Evolutionary conservation across 1,140 invertebrate species (phyloP), one percentile per base, ranked within the genome.

Genomic region (Ladona fulva): DNA sequence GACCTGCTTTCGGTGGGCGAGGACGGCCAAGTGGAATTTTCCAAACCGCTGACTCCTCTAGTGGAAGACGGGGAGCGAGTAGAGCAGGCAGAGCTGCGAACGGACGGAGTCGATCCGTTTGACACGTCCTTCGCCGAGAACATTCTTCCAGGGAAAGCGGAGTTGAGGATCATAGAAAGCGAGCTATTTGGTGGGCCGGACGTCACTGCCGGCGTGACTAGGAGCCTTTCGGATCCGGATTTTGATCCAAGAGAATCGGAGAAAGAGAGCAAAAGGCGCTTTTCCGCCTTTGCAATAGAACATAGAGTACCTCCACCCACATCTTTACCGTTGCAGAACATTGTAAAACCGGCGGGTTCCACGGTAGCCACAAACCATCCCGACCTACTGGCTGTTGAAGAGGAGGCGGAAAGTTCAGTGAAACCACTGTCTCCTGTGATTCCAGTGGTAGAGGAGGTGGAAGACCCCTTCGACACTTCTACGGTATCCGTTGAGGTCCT

Each of bases 41-140:
- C 87, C 82, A 91, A 93, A 81, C 93, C 93, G 1, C 82, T 94
- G 76, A 94, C 93, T n/a, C 93, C 94, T 0, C 94, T 93, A 80
- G 92, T 93, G 82, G 75, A 77, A 42, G 74, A 75, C 16, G 76
- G 24, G 0, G 77, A 77, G 14, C 42, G 24, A 59, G 11, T n/a
- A 0, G 3, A 42, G 6, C 25, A 42, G 73, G 76, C 3, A 0
- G 59, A n/a, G 42, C 12, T 66, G 16, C 14, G 52, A 66, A 66
- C 52, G 12, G 42, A 79, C 59, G 76, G 76, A 66, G 42, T 16
- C 12, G 84, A 84, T 80, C 83, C 83, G 11, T 85, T 85, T 78
- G 84, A 85, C 66, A 84, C 84, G 25, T 80, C 81, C 0, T 81
- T 82, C 77, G 82, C 80, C n/a, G 81, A 82, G 5, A 77, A 77